phyloP scores from a whole-genome alignment of 1,140 invertebrate species.

The Semibalanus balanoides region DNA sequence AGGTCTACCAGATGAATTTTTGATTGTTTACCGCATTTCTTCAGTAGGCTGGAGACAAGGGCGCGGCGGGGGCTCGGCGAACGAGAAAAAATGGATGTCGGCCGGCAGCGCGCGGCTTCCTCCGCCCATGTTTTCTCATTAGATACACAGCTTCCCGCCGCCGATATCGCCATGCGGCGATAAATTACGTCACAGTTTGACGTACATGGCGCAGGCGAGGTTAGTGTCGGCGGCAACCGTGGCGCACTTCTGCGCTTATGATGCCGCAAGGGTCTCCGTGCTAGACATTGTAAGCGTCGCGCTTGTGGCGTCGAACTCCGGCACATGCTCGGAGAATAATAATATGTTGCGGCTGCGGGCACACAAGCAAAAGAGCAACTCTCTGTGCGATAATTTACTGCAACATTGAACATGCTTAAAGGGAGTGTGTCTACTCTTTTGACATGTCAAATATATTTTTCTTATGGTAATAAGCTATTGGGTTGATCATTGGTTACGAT shows the following conservation, averaged over 20 bases:
- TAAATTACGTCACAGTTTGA: background rate
- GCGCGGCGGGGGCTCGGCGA: background rate
- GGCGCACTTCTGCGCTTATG: background rate
- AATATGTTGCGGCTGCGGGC: no score
- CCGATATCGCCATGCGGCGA: background rate
- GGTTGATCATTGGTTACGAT: no score
- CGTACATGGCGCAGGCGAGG: background rate
- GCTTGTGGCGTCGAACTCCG: no score
- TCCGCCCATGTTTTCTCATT: background rate
- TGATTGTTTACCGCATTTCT: constrained; percentile 2
- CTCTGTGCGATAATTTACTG: no score
- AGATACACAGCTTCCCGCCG: background rate
- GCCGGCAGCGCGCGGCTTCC: background rate
- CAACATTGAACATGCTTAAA: no score
- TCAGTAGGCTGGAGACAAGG: background rate
- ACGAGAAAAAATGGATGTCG: background rate
- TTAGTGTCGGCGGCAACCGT: background rate
- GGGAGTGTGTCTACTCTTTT: no score
- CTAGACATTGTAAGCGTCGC: no score
- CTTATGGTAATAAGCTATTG: no score
- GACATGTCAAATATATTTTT: no score
- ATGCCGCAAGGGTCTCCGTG: no score
- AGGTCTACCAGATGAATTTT: background rate
- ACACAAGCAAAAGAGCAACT: no score
- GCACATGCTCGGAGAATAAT: no score